phyloP scores from a whole-genome alignment of 2,113 vertebrate species.

The Suricata suricatta region DNA sequence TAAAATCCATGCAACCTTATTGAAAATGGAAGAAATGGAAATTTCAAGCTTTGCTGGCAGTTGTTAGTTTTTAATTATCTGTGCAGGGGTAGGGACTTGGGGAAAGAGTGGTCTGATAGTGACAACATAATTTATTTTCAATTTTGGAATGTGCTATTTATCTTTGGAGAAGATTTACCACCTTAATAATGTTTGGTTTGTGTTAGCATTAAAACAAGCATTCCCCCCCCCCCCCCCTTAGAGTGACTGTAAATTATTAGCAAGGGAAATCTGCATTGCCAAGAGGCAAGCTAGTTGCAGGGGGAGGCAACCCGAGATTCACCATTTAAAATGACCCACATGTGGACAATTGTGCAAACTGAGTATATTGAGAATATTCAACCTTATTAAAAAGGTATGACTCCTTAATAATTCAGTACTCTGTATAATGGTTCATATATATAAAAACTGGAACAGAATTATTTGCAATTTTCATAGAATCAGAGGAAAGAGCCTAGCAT shows the following conservation, averaged over 20 bases:
- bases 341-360: slow-evolving; percentile 14
- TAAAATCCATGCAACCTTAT: neutral
- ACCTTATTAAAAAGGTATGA: slow-evolving; percentile 36
- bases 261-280: neutral
- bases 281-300: neutral
- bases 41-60: neutral
- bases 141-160: slow-evolving; percentile 44
- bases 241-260: slow-evolving; percentile 30
- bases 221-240: neutral
- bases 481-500: neutral
- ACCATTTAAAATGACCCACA: slow-evolving; percentile 32
- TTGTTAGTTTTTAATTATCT: slow-evolving; percentile 48
- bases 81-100: neutral
- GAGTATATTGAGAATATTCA: neutral
- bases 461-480: neutral
- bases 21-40: neutral
- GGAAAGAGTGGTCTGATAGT: neutral
- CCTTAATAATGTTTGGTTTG: slow-evolving; percentile 45
- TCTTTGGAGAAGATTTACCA: slow-evolving; percentile 42
- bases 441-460: neutral
- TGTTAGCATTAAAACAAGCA: neutral
- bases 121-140: slow-evolving; percentile 31
- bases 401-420: slow-evolving; percentile 30
- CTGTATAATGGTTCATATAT: neutral
- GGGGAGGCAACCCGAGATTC: neutral